Base-by-base conservation (phyloP, 2,888 invertebrate species). In the Drosophila colorata region DNA sequence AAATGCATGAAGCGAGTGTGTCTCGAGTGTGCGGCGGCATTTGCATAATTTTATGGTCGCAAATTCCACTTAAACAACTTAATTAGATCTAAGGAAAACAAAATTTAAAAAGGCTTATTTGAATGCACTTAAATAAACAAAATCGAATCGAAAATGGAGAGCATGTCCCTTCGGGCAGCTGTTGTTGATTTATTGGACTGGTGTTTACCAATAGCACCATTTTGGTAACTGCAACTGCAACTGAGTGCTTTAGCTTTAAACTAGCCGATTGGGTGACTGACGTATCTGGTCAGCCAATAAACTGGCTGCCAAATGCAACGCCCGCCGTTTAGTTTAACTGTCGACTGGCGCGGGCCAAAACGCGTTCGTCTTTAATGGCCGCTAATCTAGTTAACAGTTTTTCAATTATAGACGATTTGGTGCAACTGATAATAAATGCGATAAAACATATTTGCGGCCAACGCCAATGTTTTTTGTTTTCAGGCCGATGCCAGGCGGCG, bases 371-470 rank as follows among this genome's bases (percentile, higher is more conserved):
- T 77, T 71, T 85, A 87, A 85, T 87, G 83, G 79, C 69, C 70
- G 74, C 77, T 87, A 86, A 86, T 86, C 85, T 86, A 86, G 85
- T 87, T 86, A 86, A 87, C 88, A 86, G 85, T 86, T 86, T 87
- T 86, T 86, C 88, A 87, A 86, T 86, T 86, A 86, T 87, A 77
- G 70, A 75, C 81, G 85, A 86, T 86, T 87, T 87, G 71, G 74
- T 77, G 86, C 70, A 69, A 73, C 88, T 87, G 88, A 86, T 86
- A 86, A 81, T 83, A 83, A 83, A 86, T 77, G 79, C 86, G 85
- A 85, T 86, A 86, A 87, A 87, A 83, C 80, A 81, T 83, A 86
- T 87, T 85, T 78, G 63, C 57, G 66, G 69, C 65, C 65, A 61
- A 47, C 69, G 67, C 71, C 75, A 78, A 78, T 70, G 40, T 65